A percentile compares a stretch with the other conserved stretches of the same genome.
Evolutionary conservation across 2,888 invertebrate species (phyloP).

Genomic region (Nipponacmea schrenckii): DNA sequence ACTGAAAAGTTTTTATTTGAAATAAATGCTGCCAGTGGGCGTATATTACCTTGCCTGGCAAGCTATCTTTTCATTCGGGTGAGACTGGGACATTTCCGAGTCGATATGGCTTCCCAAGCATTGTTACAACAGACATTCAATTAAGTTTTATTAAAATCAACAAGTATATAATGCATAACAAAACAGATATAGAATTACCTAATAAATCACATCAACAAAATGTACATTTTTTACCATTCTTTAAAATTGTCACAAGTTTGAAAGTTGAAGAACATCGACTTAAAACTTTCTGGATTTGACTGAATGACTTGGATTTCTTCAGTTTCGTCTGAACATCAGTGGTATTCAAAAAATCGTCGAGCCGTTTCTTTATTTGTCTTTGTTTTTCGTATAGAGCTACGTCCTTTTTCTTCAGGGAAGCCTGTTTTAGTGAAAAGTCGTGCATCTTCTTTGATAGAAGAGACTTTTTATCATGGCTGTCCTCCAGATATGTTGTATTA

Average conservation of each 20-base stretch:
- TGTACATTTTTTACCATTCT: conserved; percentile 1
- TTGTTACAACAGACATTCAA: no score
- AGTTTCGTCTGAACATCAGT: background rate
- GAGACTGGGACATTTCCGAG: no score
- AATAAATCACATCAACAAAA: background rate
- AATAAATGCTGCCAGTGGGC: no score
- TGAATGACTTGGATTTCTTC: background rate
- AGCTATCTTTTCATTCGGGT: no score
- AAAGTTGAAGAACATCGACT: background rate
- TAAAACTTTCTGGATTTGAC: no score
- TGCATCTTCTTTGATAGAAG: background rate
- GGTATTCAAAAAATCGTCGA: background rate
- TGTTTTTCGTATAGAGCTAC: background rate
- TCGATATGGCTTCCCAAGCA: no score
- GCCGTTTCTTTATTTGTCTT: background rate
- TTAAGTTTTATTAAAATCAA: no score
- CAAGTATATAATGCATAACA: no score
- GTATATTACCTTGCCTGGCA: no score
- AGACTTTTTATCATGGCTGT: background rate
- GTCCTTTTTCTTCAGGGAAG: background rate
- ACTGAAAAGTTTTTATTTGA: no score
- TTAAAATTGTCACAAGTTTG: background rate
- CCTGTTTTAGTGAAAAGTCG: background rate
- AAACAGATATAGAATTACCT: no score
- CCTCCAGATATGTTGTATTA: no score